These are phyloP conservation scores for Contarinia nasturtii DNA, from an alignment of 1,140 invertebrate species.

Conservation along the genomic window DNA sequence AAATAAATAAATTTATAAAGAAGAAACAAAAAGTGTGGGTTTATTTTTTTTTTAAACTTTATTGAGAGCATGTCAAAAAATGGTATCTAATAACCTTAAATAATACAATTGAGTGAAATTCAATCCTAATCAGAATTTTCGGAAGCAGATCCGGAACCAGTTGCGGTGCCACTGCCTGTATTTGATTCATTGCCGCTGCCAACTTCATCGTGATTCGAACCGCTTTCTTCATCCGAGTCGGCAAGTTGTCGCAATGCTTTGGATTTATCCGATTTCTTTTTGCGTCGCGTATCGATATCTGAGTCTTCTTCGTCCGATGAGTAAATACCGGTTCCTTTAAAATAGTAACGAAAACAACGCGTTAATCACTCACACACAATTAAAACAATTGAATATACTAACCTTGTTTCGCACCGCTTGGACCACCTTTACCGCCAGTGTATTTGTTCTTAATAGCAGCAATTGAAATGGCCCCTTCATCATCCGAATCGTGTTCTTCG, in stretches of 20 bases:
- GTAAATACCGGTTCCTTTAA: constrained; percentile 57
- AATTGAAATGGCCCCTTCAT: constrained; percentile 78
- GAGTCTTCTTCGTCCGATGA: constrained; percentile 84
- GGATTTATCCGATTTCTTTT: constrained; percentile 54
- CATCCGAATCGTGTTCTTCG: constrained; percentile 65
- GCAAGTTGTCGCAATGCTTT: constrained; percentile 53
- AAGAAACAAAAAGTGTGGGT: no score
- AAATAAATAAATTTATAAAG: no score
- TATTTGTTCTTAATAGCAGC: constrained; percentile 90
- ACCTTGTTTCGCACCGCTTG: constrained; percentile 24
- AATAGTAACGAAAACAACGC: constrained; percentile 10
- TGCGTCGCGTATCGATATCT: constrained; percentile 59
- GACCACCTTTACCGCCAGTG: constrained; percentile 38
- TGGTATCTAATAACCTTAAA: no score
- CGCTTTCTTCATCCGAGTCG: constrained; percentile 47
- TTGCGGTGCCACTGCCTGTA: no score
- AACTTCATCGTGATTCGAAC: constrained; percentile 7
- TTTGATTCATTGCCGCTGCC: neutral
- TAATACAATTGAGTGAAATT: no score
- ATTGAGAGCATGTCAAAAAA: no score
- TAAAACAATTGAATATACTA: constrained; percentile 16
- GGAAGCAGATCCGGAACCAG: no score
- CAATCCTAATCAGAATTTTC: no score
- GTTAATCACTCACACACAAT: neutral
- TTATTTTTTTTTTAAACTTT: no score